These are phyloP conservation scores for Rhinoraja longicauda DNA, from an alignment of 2,797 vertebrate species.

Conservation along the genomic window DNA sequence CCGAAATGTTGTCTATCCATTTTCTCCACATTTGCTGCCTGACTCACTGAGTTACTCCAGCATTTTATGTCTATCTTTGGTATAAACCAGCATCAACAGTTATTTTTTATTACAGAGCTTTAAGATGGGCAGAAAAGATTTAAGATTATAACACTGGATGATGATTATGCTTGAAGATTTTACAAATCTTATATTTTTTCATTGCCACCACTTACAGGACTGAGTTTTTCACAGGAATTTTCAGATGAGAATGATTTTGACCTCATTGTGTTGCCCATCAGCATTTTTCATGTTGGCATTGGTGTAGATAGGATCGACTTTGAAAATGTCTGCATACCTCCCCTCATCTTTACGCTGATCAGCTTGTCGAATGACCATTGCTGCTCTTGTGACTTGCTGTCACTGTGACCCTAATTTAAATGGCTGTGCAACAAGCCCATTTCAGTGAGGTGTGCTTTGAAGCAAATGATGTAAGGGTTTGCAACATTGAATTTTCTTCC, in stretches of 20 bases:
- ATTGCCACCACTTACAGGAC: background rate
- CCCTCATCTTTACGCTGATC: background rate
- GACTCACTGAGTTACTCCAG: too few relatives aligned
- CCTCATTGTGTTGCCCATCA: background rate
- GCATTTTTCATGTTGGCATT: background rate
- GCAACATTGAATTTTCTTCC: background rate
- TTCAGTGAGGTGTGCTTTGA: background rate
- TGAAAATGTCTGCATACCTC: background rate
- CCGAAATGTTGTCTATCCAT: too few relatives aligned
- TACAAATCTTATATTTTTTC: background rate
- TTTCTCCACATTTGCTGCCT: too few relatives aligned
- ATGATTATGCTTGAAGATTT: background rate
- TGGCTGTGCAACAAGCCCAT: background rate
- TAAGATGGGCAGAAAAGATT: background rate
- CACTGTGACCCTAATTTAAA: background rate
- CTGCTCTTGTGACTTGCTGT: too few relatives aligned
- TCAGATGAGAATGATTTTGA: background rate
- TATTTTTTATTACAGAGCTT: background rate
- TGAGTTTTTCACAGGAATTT: background rate
- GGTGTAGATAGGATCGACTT: background rate
- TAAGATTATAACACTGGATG: background rate
- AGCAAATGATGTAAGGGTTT: background rate
- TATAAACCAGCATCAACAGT: too few relatives aligned
- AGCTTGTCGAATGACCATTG: background rate
- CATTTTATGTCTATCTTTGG: too few relatives aligned